Evolutionary conservation across 2,888 invertebrate species (phyloP), one percentile per base, ranked within the genome.

Genomic region (Diogma glabrata): DNA sequence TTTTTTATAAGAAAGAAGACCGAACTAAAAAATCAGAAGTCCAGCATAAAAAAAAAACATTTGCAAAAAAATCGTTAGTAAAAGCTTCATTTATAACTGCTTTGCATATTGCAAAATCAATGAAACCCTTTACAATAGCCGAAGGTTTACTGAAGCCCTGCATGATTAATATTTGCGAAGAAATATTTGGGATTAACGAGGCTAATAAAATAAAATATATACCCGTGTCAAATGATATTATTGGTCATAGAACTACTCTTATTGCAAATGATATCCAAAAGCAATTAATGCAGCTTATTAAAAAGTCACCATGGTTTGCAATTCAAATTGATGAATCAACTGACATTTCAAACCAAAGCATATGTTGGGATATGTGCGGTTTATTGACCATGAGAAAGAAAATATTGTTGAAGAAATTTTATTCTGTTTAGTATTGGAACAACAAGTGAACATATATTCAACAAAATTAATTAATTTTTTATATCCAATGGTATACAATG

Each of bases 331-430:
- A 33, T n/a, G 19, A 48, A 33, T 48, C 22, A 23, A 36, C 23
- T 14, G 23, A 36, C 14, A 16, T 36, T 8, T 23, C 36, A 59
- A 54, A 52, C 57, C 50, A 56, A 48, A 54, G 54, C 49, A 52
- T 57, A 43, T 58, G 38, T 52, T 58, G 51, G 52, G 50, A 49
- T 58, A 54, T 52, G 57, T 57, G 45, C 54, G 58, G 49, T 59
- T 54, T 47, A 52, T 55, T 45, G 51, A 52, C 49, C 53, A 51
- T 36, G 23, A 49, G 14, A 10, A 36, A 20, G 52, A 33, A 53
- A 47, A 54, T 52, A 50, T 53, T 26, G 47, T 50, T 51, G 59
- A 60, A 50, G 57, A 58, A 33, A 53, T 58, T 51, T 52, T 58
- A 49, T 55, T 58, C 50, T 57, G 57, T 51, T 50, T 38, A 55